Conservation (phyloP, 2,888 invertebrate species). For the Smittia aterrima region DNA sequence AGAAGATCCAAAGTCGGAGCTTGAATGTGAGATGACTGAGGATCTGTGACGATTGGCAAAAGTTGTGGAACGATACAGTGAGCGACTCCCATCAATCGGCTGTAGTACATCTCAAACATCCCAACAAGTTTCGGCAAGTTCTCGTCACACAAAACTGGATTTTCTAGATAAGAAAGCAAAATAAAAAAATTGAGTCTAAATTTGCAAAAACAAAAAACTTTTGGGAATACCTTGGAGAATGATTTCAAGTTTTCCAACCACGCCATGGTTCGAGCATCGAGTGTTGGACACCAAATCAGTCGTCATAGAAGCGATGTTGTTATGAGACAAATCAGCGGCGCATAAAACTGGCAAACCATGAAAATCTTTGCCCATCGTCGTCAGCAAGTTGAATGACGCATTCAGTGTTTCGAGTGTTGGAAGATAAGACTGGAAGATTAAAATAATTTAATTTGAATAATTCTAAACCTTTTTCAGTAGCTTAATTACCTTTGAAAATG, state of each 20-base stretch:
- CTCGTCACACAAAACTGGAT: slow-evolving; percentile 77
- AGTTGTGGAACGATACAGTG: slow-evolving; percentile 55
- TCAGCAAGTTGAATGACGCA: slow-evolving; percentile 74
- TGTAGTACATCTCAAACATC: slow-evolving; percentile 68
- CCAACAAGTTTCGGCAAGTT: slow-evolving; percentile 68
- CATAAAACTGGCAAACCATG: slow-evolving; percentile 79
- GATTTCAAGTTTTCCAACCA: slow-evolving; percentile 64
- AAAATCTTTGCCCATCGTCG: slow-evolving; percentile 73
- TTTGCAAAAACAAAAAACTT: neutral
- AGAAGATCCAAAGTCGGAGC: slow-evolving; percentile 46
- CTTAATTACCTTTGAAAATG: slow-evolving; percentile 71
- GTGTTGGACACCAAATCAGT: slow-evolving; percentile 76
- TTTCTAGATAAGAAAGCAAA: slow-evolving; percentile 60
- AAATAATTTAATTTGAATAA: slow-evolving; percentile 10
- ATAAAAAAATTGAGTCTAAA: neutral
- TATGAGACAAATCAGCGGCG: slow-evolving; percentile 75
- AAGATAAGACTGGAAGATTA: slow-evolving; percentile 67
- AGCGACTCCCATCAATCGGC: slow-evolving; percentile 68
- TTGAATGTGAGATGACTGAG: slow-evolving; percentile 47
- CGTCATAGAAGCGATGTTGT: slow-evolving; percentile 70
- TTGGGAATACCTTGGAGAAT: slow-evolving; percentile 78
- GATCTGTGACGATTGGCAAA: slow-evolving; percentile 51
- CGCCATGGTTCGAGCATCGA: slow-evolving; percentile 74
- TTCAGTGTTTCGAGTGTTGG: slow-evolving; percentile 73
- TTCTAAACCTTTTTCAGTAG: neutral